phyloP scores from a whole-genome alignment of 2,797 vertebrate species.

The Iguana delicatissima region DNA sequence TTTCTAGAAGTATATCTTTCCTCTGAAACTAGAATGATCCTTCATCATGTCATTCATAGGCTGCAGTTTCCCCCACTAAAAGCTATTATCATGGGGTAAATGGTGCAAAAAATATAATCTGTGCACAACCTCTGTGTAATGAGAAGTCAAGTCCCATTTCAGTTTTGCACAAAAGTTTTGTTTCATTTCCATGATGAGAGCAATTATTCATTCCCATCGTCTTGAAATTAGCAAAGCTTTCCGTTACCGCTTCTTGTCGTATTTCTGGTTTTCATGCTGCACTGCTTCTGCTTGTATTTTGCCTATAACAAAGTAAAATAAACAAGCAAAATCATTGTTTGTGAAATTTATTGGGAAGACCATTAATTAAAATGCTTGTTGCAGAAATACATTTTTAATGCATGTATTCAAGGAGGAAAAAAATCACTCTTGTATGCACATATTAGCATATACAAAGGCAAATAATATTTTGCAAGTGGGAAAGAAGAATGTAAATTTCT shows the following conservation, averaged over 20 bases:
- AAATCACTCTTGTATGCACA: background rate
- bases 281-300: conserved; percentile 20
- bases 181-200: conserved; percentile 34
- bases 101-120: conserved; percentile 14
- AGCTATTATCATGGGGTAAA: background rate
- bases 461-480: background rate
- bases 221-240: conserved; percentile 51
- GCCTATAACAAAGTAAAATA: conserved; percentile 24
- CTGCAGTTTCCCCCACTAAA: background rate
- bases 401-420: background rate
- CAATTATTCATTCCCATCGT: conserved; percentile 38
- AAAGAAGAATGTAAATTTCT: background rate
- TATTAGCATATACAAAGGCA: background rate
- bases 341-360: conserved; percentile 62
- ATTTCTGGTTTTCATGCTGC: conserved; percentile 49
- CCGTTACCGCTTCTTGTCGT: conserved; percentile 51
- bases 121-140: conserved; percentile 20
- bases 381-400: conserved; percentile 31
- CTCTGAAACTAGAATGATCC: background rate
- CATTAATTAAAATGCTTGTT: conserved; percentile 49
- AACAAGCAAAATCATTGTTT: conserved; percentile 51
- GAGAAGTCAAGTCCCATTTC: conserved; percentile 28
- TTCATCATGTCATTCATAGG: background rate
- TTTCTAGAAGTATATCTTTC: background rate
- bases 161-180: conserved; percentile 55